These are phyloP conservation scores for Bombus difficillimus DNA, from an alignment of 1,140 invertebrate species.

Conservation along the genomic window DNA sequence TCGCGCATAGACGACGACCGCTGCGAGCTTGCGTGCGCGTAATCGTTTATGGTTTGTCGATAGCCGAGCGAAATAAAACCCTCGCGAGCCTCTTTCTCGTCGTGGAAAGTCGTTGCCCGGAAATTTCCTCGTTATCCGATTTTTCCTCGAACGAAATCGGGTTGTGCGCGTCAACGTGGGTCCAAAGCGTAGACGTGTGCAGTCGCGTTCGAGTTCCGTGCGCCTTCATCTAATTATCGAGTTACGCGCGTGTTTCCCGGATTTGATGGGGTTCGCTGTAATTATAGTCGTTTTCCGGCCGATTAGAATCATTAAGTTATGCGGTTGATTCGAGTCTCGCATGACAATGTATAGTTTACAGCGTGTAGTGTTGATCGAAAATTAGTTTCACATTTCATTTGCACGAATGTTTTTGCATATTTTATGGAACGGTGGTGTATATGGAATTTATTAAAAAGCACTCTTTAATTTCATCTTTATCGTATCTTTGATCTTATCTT, in stretches of 20 bases:
- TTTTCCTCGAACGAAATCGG: neutral
- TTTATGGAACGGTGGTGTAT: too few species aligned
- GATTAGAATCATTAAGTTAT: neutral
- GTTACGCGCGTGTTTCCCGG: neutral
- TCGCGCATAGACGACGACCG: neutral
- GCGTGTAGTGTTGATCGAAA: too few species aligned
- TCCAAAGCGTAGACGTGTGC: neutral
- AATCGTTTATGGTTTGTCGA: constrained; percentile 44
- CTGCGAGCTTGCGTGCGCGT: constrained; percentile 11
- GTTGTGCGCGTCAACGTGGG: neutral
- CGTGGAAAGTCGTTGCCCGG: neutral
- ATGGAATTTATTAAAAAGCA: too few species aligned
- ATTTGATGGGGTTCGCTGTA: neutral
- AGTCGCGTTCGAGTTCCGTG: neutral
- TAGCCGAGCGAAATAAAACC: constrained; percentile 45
- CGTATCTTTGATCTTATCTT: too few species aligned
- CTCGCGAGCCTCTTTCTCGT: neutral
- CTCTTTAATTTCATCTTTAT: too few species aligned
- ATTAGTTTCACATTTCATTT: too few species aligned
- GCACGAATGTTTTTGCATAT: too few species aligned
- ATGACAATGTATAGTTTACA: neutral
- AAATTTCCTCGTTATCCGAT: neutral
- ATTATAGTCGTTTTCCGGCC: neutral
- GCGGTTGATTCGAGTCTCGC: neutral
- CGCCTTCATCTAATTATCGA: constrained; percentile 9